Evolutionary conservation across 1,140 invertebrate genomes (phyloP).

Genomic region (Papilio machaon): DNA sequence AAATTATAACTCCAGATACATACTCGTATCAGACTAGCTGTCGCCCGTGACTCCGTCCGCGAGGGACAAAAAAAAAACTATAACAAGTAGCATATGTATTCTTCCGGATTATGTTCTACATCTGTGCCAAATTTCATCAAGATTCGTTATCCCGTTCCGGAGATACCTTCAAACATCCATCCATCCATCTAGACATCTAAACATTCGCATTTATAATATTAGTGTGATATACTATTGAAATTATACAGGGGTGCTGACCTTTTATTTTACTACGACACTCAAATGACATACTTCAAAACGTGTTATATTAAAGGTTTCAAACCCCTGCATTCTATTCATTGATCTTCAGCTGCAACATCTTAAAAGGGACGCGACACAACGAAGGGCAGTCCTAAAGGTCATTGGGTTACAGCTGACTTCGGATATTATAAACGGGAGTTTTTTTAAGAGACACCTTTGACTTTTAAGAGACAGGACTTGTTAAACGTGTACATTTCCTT

Average conservation of each 20-base stretch:
- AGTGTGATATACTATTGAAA: not conserved
- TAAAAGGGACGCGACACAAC: constrained; percentile 34
- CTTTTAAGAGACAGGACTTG: not conserved
- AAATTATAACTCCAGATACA: no score
- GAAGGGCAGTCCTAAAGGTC: constrained; percentile 31
- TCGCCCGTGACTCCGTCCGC: no score
- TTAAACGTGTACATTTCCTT: no score
- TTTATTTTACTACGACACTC: not conserved
- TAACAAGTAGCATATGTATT: no score
- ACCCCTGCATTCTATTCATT: constrained; percentile 22
- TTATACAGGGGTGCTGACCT: not conserved
- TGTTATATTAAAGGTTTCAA: constrained; percentile 20
- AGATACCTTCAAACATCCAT: no score
- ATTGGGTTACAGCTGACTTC: constrained; percentile 35
- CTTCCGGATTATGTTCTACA: no score
- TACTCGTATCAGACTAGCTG: no score
- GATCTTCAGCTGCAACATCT: constrained; percentile 21
- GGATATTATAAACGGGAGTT: not conserved
- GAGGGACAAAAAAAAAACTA: no score
- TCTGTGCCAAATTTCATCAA: no score
- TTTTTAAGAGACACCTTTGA: not conserved
- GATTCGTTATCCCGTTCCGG: no score
- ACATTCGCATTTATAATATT: no score
- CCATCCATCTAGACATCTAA: no score
- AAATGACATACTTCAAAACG: constrained; percentile 7